Evolutionary conservation across 2,113 vertebrate genomes (phyloP).

Genomic region (Amia ocellicauda): DNA sequence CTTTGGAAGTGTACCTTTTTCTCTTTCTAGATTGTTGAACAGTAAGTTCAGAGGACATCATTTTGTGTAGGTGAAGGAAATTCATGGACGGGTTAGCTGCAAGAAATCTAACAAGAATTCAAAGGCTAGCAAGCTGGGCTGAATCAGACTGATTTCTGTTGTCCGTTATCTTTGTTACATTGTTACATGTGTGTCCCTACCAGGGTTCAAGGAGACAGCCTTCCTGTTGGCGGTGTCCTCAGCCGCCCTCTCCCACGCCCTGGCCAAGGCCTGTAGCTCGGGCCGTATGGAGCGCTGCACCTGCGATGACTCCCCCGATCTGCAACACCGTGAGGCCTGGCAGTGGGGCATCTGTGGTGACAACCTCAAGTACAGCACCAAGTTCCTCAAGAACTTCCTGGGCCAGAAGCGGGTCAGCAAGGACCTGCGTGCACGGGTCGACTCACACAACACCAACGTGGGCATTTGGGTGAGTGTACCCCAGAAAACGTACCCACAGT

Average conservation of each 20-base stretch:
- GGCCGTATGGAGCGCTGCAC: slow-evolving; percentile 98
- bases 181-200: background rate
- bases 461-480: slow-evolving; percentile 82
- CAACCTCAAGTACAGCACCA: slow-evolving; percentile 97
- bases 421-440: slow-evolving; percentile 87
- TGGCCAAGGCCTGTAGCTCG: slow-evolving; percentile 92
- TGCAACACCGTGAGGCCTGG: slow-evolving; percentile 94
- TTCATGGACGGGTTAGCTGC: too few species aligned
- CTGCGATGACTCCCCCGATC: slow-evolving; percentile 90
- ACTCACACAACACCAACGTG: slow-evolving; percentile 90
- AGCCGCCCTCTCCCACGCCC: slow-evolving; percentile 83
- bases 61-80: too few species aligned
- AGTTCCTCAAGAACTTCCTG: slow-evolving; percentile 91
- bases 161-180: too few species aligned
- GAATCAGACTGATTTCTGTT: too few species aligned
- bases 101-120: too few species aligned
- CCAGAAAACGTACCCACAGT: too few species aligned
- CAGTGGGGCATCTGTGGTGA: slow-evolving; percentile 97
- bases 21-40: too few species aligned
- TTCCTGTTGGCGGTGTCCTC: slow-evolving; percentile 90
- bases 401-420: slow-evolving; percentile 89
- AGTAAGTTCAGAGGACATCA: too few species aligned
- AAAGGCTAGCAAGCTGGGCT: too few species aligned
- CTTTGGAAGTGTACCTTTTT: too few species aligned
- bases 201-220: slow-evolving; percentile 95